Conservation (phyloP, 2,888 invertebrate genomes). For the Scaptodrosophila latifasciaeformis region DNA sequence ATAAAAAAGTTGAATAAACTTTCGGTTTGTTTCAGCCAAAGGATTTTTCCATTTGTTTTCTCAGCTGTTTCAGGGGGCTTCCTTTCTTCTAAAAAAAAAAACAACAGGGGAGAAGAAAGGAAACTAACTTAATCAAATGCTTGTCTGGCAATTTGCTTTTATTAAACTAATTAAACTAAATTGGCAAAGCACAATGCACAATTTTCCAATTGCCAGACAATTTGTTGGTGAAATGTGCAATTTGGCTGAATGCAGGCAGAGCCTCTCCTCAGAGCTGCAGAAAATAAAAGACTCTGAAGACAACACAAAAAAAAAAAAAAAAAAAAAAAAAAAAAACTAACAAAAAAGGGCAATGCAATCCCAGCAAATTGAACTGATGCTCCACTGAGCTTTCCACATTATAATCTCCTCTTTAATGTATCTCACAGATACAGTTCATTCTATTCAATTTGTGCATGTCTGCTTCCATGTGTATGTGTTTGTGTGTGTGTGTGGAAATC, state of each 20-base stretch:
- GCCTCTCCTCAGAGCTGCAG: conserved; percentile 10
- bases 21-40: conserved; percentile 9
- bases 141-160: neutral
- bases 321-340: too few relatives aligned
- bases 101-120: neutral
- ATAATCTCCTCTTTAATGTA: conserved; percentile 14
- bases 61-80: conserved; percentile 15
- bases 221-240: conserved; percentile 4
- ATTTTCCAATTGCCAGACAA: conserved; percentile 41
- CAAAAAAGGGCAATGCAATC: too few relatives aligned
- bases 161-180: conserved; percentile 53
- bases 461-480: too few relatives aligned
- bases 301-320: too few relatives aligned
- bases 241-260: neutral
- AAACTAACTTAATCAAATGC: conserved; percentile 1
- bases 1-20: too few relatives aligned
- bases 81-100: too few relatives aligned
- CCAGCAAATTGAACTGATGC: conserved; percentile 14
- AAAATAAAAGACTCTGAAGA: conserved; percentile 27
- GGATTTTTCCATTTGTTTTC: conserved; percentile 20
- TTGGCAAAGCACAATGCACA: conserved; percentile 42
- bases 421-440: too few relatives aligned
- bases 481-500: conserved; percentile 33
- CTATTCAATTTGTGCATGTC: too few relatives aligned
- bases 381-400: conserved; percentile 33